These are phyloP conservation scores for Semotilus atromaculatus DNA, from an alignment of 2,797 vertebrate genomes.

Conservation along the genomic window DNA sequence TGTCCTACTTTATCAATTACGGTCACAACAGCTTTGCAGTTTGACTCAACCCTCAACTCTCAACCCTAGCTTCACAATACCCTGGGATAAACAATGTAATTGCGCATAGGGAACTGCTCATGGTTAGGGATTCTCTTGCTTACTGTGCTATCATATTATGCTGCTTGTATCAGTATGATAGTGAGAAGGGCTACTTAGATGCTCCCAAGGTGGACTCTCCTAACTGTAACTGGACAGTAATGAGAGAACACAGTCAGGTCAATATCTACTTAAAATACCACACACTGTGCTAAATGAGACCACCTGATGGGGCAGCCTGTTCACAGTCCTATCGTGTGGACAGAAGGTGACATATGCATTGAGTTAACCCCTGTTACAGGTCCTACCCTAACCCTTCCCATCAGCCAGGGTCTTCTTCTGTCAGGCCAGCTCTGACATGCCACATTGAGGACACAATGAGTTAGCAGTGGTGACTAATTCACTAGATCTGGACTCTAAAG, in stretches of 20 bases:
- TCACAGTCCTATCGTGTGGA: slow-evolving; percentile 49
- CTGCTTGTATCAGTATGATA: background rate
- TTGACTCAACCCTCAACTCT: background rate
- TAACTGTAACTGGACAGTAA: slow-evolving; percentile 8
- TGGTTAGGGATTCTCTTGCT: background rate
- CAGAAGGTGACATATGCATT: slow-evolving; percentile 55
- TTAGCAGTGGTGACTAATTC: slow-evolving; percentile 60
- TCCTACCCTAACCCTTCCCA: slow-evolving; percentile 59
- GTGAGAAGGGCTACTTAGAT: background rate
- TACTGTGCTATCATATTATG: background rate
- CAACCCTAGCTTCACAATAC: background rate
- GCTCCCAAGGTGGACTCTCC: background rate
- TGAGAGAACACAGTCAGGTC: slow-evolving; percentile 34
- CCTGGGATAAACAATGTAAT: background rate
- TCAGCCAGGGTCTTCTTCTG: slow-evolving; percentile 64
- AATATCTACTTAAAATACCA: slow-evolving; percentile 56
- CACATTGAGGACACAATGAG: slow-evolving; percentile 58
- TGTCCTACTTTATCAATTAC: background rate
- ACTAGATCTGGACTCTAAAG: slow-evolving; percentile 52
- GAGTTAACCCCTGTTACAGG: slow-evolving; percentile 55
- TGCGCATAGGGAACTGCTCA: background rate
- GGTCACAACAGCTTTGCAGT: background rate
- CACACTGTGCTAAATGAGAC: slow-evolving; percentile 57
- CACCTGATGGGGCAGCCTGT: slow-evolving; percentile 41
- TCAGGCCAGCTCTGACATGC: slow-evolving; percentile 50